Conservation (phyloP, 2,888 invertebrate genomes). For the Tricholauxania praeusta region DNA sequence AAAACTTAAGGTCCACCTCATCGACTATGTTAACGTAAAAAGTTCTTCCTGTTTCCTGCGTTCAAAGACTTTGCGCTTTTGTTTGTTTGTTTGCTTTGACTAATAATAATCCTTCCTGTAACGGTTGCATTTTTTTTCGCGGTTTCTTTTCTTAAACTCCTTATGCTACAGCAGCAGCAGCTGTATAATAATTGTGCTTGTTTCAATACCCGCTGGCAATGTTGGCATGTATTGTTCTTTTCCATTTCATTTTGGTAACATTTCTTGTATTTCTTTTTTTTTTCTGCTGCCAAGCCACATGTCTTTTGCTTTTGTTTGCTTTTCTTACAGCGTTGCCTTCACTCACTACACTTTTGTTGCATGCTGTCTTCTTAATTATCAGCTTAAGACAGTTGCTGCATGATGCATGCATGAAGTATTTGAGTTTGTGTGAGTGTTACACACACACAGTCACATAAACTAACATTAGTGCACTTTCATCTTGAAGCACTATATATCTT, state of each 20-base stretch:
- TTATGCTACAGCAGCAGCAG: neutral
- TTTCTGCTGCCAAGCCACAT: neutral
- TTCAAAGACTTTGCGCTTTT: constrained; percentile 6
- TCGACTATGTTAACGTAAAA: too few species aligned
- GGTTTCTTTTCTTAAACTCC: constrained; percentile 2
- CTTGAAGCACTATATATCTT: too few species aligned
- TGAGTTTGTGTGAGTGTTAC: too few species aligned
- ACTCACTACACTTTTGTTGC: neutral
- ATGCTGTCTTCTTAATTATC: too few species aligned
- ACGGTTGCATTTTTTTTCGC: neutral
- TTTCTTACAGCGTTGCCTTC: neutral
- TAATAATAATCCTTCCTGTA: constrained; percentile 22
- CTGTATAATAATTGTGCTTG: too few species aligned
- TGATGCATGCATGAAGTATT: too few species aligned
- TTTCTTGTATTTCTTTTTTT: neutral
- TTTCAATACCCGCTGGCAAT: too few species aligned
- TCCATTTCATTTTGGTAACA: neutral
- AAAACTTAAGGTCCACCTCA: too few species aligned
- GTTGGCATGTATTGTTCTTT: constrained; percentile 1
- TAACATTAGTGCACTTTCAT: too few species aligned
- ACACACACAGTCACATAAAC: too few species aligned
- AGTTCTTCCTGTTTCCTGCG: constrained; percentile 17
- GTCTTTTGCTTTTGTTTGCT: neutral
- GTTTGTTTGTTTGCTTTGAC: constrained; percentile 16
- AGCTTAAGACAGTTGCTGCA: too few species aligned